Base-by-base conservation (phyloP, 2,797 vertebrate species). In the Rhabdomys pumilio region DNA sequence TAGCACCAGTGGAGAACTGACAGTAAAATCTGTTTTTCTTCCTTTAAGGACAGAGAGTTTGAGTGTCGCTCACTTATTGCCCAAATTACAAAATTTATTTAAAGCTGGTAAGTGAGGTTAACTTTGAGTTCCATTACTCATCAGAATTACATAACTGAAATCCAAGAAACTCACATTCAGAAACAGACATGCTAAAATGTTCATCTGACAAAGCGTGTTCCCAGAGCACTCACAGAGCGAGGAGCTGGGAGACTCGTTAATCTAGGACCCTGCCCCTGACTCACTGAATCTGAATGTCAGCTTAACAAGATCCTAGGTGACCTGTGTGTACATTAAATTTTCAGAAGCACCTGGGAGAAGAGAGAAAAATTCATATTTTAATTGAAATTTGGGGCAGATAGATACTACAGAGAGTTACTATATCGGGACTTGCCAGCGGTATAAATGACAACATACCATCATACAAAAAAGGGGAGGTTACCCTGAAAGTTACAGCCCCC, bases 101-200 rank as follows among this genome's bases (percentile, higher is more conserved):
- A 96, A 92, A 50, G 38, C 55, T 95, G 29, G 38, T 83, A 79
- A 83, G 31, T 63, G 47, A 93, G 88, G 55, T 79, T 79, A 97
- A 81, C 91, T 90, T 86, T 90, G 65, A 90, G 7, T 87, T 88
- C 59, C 8, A 73, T 44, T 22, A 85, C 73, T 41, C 50, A 87
- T 47, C 38, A 38, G 53, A 93, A 63, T 63, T 31, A 47, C 41
- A n/a, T 20, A 82, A 59, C 31, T 69, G 17, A 26, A 93, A 89
- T 47, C 47, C 92, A 67, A 94, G 15, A 93, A 85, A 59, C 4
- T 63, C 67, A 75, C 84, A 76, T 50, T 31, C 22, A 65, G 72
- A 65, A 55, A 4, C 34, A 55, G 47, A 57, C 10, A 0, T 61
- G 19, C 13, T 24, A 3, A 77, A 41, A 10, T 63, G 22, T 38